phyloP scores from a whole-genome alignment of 2,888 invertebrate species.

The Sialis lutaria region DNA sequence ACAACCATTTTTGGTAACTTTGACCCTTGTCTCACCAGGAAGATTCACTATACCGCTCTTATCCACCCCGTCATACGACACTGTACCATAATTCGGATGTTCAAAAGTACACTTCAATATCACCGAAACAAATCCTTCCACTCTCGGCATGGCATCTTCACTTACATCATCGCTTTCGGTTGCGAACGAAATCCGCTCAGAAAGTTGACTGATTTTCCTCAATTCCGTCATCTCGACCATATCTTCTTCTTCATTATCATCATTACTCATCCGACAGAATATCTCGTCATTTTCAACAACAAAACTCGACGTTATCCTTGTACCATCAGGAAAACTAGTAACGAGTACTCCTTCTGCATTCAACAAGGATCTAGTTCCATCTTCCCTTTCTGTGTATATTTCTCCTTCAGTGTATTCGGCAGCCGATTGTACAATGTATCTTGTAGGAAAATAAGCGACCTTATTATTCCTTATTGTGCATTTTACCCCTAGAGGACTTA shows the following conservation, averaged over 20 bases:
- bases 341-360: neutral
- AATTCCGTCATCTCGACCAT: neutral
- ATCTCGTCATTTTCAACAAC: constrained; percentile 15
- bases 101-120: constrained; percentile 23
- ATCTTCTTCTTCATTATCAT: constrained; percentile 18
- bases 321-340: constrained; percentile 15
- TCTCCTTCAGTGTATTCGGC: neutral
- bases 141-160: constrained; percentile 4
- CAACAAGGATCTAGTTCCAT: constrained; percentile 1
- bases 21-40: constrained; percentile 15
- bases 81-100: constrained; percentile 33
- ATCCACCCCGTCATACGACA: constrained; percentile 25
- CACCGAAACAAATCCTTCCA: constrained; percentile 19
- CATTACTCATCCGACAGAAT: constrained; percentile 9
- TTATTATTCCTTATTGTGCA: neutral
- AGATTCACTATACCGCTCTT: constrained; percentile 16
- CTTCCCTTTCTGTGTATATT: constrained; percentile 1
- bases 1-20: constrained; percentile 8
- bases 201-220: neutral
- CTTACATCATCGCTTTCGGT: neutral
- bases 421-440: neutral
- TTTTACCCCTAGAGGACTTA: neutral
- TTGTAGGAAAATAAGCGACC: neutral
- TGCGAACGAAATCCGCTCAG: neutral
- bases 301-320: constrained; percentile 17